Evolutionary conservation across 2,797 vertebrate genomes (phyloP), one percentile per base, ranked within the genome.

Genomic region (Clarias platycephalus): DNA sequence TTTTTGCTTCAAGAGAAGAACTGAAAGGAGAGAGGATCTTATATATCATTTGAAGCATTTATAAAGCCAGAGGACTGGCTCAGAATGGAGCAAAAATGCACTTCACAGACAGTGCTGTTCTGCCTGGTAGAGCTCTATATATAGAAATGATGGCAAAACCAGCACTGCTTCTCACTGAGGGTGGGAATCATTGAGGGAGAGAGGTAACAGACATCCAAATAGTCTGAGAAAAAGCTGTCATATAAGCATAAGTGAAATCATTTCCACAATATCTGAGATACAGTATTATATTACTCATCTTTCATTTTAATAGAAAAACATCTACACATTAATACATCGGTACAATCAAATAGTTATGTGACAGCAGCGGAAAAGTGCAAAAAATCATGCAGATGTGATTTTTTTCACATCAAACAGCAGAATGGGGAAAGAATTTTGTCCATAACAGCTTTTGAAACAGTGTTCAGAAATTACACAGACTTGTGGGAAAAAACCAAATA

Each of bases 71-170:
- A 64, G 22, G 80, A 63, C n/a, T 80, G 74, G 55, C 84, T 85
- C 37, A 62, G 49, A 81, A 81, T 79, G 53, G 72, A 81, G 60
- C 57, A 84, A 83, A 86, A 55, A 80, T 63, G 71, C 22, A 70
- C 82, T 84, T 85, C 84, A 66, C 80, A 86, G 83, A 76, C 84
- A 85, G 55, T 81, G 26, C 67, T 82, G 28, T 76, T 83, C 83
- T 85, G 44, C 75, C 71, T 76, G 83, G 79, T 63, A 81, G 71
- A 83, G 72, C 31, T 86, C 86, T 88, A 87, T 89, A 87, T 90
- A 84, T 90, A 91, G 89, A 85, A 80, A 89, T 55, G 84, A 67
- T 85, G 88, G 71, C 80, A 86, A 67, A 86, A 86, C 66, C 4
- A 83, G 26, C 40, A 76, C 76, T 68, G 67, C 80, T 84, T 77